These are phyloP conservation scores for Adineta ricciae DNA, from an alignment of 2,888 invertebrate genomes.

Conservation along the genomic window DNA sequence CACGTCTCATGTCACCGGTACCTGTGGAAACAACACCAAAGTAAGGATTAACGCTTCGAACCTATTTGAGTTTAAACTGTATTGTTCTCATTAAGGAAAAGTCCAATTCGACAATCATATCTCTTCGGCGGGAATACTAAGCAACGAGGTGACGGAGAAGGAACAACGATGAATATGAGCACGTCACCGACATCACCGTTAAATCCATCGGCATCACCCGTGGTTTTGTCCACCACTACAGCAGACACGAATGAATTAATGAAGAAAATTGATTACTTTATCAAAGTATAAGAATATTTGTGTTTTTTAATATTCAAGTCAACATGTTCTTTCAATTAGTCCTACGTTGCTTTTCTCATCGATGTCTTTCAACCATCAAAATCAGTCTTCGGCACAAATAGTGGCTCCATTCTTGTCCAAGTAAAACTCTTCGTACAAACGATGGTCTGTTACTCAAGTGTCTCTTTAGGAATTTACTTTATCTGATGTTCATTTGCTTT, in stretches of 20 bases:
- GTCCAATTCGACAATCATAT: not conserved
- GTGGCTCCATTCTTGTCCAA: constrained; percentile 2
- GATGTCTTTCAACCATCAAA: not conserved
- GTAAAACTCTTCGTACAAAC: not conserved
- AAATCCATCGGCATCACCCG: not conserved
- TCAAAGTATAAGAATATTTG: not conserved
- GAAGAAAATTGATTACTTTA: constrained; percentile 1
- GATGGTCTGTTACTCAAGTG: too few species aligned
- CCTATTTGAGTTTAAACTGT: not conserved
- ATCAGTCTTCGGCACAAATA: not conserved
- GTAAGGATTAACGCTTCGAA: not conserved
- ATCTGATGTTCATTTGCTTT: not conserved
- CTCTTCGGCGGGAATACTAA: not conserved
- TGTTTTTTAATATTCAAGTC: too few species aligned
- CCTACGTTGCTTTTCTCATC: not conserved
- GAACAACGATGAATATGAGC: not conserved
- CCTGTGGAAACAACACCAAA: not conserved
- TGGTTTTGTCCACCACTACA: not conserved
- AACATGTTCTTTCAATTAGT: not conserved
- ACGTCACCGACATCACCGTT: not conserved
- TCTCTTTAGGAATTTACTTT: constrained; percentile 1
- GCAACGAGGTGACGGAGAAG: not conserved
- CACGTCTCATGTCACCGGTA: not conserved
- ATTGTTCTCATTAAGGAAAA: not conserved
- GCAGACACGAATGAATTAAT: not conserved